phyloP scores from a whole-genome alignment of 30 jellyfish, hydroid and myxozoan species.

The Chironex yamaguchii region DNA sequence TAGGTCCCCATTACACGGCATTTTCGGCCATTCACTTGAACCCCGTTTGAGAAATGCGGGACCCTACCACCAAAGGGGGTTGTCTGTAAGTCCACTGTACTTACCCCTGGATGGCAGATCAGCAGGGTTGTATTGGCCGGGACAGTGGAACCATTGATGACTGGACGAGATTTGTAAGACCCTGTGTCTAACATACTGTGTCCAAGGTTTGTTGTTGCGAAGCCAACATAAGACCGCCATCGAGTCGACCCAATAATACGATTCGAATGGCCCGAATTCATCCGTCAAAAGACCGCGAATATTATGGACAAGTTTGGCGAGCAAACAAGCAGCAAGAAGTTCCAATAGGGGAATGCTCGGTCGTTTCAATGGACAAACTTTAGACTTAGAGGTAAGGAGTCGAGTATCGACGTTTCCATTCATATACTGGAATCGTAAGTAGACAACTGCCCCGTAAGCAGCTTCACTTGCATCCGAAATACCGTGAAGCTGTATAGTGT shows the following conservation, averaged over 20 bases:
- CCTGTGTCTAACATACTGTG: slow-evolving; percentile 31
- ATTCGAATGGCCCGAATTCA: slow-evolving; percentile 18
- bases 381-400: slow-evolving; percentile 73
- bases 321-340: slow-evolving; percentile 67
- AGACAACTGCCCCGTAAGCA: slow-evolving; percentile 75
- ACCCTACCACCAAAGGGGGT: slow-evolving; percentile 38
- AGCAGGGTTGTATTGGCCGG: slow-evolving; percentile 25
- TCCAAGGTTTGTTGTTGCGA: slow-evolving; percentile 53
- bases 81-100: slow-evolving; percentile 10
- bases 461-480: slow-evolving; percentile 72
- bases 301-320: slow-evolving; percentile 52
- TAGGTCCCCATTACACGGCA: not conserved
- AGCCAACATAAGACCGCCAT: slow-evolving; percentile 80
- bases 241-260: slow-evolving; percentile 75
- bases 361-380: slow-evolving; percentile 70
- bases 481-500: slow-evolving; percentile 67
- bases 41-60: slow-evolving; percentile 14
- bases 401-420: slow-evolving; percentile 51
- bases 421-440: slow-evolving; percentile 50
- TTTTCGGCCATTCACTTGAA: slow-evolving; percentile 4
- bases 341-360: slow-evolving; percentile 80
- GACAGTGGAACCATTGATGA: slow-evolving; percentile 33
- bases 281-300: slow-evolving; percentile 19
- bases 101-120: slow-evolving; percentile 47
- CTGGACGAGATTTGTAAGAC: slow-evolving; percentile 14